Base-by-base conservation (phyloP, 2,888 invertebrate species). In the Bombyx huttoni region DNA sequence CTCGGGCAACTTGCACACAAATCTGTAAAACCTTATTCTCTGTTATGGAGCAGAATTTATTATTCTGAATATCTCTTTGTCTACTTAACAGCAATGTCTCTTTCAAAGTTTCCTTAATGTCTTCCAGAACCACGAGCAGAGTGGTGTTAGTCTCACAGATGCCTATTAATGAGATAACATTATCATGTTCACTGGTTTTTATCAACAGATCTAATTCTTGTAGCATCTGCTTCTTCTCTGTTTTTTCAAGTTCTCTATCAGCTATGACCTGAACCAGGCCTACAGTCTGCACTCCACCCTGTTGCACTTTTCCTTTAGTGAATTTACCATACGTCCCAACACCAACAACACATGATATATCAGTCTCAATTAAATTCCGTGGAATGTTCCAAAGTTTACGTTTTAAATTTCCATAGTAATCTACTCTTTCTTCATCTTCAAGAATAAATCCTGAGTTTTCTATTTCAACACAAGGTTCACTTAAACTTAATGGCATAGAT, bases 261-360 rank as follows among this genome's bases (percentile, higher is more conserved):
- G 90, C 86, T 56, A 95, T 90, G 8, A 91, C 91, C 63, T 95
- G 94, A 34, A 94, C 89, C 0, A 91, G 75, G 0, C 90, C 80
- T 6, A 83, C 83, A 49, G 81, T 89, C 52, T 88, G 79, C 5
- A 81, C 80, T 8, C 90, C 90, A 54, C 92, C 90, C 64, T 91
- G 92, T 56, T 91, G 89, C 0, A 95, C 89, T 52, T 89, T 90
- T 0, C 94, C 95, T 61, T 90, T 91, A 13, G 94, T 92, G 35
- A 96, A 92, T 59, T 92, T 92, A 0, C 96, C 96, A 75, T 93
- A 96, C 68, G 91, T 91, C 34, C 96, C 96, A 9, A 92, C 85
- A 0, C 94, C 94, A 47, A 94, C 83, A 24, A 94, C 81, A 69
- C 92, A 90, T 50, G 91, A 91, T 3, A 91, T 90, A 65, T 94